Conservation (phyloP, 2,888 invertebrate genomes). For the Eulithis testata region DNA sequence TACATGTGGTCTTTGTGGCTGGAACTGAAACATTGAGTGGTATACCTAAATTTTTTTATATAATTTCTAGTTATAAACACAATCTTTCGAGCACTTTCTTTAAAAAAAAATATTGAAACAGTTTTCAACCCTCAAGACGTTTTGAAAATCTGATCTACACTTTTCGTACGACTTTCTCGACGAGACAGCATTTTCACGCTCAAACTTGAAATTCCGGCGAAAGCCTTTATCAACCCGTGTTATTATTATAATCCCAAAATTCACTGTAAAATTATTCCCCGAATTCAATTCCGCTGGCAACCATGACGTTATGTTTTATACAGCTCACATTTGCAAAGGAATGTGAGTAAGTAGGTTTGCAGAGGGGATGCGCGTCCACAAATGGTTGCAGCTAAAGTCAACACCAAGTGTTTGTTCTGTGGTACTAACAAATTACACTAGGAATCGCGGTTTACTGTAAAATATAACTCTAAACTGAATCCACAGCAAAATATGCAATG, state of each 20-base stretch:
- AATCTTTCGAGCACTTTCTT: background rate
- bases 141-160: slow-evolving; percentile 12
- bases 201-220: slow-evolving; percentile 15
- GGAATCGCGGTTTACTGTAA: slow-evolving; percentile 47
- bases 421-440: slow-evolving; percentile 55
- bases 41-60: background rate
- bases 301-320: slow-evolving; percentile 44
- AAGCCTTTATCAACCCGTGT: slow-evolving; percentile 17
- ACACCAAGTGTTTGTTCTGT: slow-evolving; percentile 51
- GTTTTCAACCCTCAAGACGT: slow-evolving; percentile 13
- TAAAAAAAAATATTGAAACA: background rate
- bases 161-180: slow-evolving; percentile 13
- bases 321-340: slow-evolving; percentile 51
- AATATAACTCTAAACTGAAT: slow-evolving; percentile 43
- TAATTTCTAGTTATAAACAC: background rate
- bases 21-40: background rate
- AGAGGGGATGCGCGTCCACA: slow-evolving; percentile 54
- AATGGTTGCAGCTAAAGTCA: slow-evolving; percentile 56
- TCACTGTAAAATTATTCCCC: slow-evolving; percentile 24
- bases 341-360: slow-evolving; percentile 57
- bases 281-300: slow-evolving; percentile 24
- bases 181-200: slow-evolving; percentile 21
- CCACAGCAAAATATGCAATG: slow-evolving; percentile 34
- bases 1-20: background rate
- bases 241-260: slow-evolving; percentile 27